Evolutionary conservation across 1,140 invertebrate species (phyloP), one percentile per base, ranked within the genome.

Genomic region (Yoshiicerus persimilis): DNA sequence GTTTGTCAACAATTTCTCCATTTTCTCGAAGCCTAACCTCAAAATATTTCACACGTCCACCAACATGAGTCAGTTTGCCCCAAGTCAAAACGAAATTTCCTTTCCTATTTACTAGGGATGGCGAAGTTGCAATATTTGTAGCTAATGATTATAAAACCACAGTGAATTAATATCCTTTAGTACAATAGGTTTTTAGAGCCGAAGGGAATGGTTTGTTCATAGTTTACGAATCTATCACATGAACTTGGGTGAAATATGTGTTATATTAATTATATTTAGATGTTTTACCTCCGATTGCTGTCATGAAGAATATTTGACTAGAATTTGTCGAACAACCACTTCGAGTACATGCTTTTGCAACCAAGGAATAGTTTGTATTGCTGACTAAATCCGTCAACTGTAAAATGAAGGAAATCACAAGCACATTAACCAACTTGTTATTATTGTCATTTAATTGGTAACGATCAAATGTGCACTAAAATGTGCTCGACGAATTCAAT

Each of bases 341-440:
- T 62, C 95, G 94, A 20, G 95, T 96, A 91, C 96, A 97, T 8
- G 96, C 96, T 36, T 93, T 91, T 1, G 97, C 94, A 27, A 92
- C 92, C 9, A 97, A 93, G 1, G 93, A 94, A 91, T 97, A 97
- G 86, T 94, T 94, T 4, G 93, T 94, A 89, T 95, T 91, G 91
- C 93, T 93, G 36, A 92, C 86, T 11, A 94, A 90, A 20, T 90
- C 80, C 13, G 90, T 87, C 80, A 90, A 90, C 83, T 91, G 89
- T 13, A 87, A 70, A 88, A 41, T 70, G 36, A 10, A 85, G 4
- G 30, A 47, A 39, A 47, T 32, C 34, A 84, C 16, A 4, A 20
- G 23, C 13, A 34, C 10, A 36, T 38, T 27, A 47, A 38, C 20
- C 34, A 38, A n/a, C 20, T 20, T 56, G 16, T 56, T 56, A 56